Conservation (phyloP, 2,888 invertebrate genomes). For the Euplexia lucipara region DNA sequence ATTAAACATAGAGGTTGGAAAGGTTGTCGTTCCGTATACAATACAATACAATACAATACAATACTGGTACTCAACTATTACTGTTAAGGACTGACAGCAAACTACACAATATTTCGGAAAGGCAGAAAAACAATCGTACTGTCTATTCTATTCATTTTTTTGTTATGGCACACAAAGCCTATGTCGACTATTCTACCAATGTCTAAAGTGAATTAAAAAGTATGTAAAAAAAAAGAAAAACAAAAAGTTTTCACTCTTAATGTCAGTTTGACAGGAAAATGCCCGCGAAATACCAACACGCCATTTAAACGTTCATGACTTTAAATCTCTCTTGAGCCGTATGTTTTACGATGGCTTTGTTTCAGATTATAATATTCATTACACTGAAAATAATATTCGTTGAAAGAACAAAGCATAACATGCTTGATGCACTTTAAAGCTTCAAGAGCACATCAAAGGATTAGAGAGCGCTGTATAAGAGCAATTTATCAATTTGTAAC, state of each 20-base stretch:
- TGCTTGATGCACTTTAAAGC: conserved; percentile 61
- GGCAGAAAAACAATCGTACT: no score
- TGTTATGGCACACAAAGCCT: no score
- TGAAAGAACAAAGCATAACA: conserved; percentile 61
- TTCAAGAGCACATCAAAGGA: conserved; percentile 66
- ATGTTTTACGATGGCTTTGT: conserved; percentile 40
- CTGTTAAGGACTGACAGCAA: no score
- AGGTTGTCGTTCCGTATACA: no score
- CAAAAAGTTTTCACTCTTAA: conserved; percentile 6
- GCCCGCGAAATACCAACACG: conserved; percentile 22
- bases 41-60: no score
- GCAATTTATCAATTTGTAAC: conserved; percentile 49
- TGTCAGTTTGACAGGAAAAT: conserved; percentile 38
- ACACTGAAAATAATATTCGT: conserved; percentile 55
- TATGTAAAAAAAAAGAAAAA: background rate
- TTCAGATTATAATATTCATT: conserved; percentile 40
- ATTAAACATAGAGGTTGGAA: no score
- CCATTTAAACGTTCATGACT: conserved; percentile 18
- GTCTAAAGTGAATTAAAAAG: no score
- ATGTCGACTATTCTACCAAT: no score
- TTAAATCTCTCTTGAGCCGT: conserved; percentile 27
- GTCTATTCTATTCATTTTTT: no score
- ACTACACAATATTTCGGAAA: no score
- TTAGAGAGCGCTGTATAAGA: conserved; percentile 38
- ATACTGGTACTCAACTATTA: no score